Percentiles rank a stretch among this genome's conserved stretches.
Evolutionary conservation across 1,140 invertebrate species (phyloP).

Genomic region (Drosophila novamexicana): DNA sequence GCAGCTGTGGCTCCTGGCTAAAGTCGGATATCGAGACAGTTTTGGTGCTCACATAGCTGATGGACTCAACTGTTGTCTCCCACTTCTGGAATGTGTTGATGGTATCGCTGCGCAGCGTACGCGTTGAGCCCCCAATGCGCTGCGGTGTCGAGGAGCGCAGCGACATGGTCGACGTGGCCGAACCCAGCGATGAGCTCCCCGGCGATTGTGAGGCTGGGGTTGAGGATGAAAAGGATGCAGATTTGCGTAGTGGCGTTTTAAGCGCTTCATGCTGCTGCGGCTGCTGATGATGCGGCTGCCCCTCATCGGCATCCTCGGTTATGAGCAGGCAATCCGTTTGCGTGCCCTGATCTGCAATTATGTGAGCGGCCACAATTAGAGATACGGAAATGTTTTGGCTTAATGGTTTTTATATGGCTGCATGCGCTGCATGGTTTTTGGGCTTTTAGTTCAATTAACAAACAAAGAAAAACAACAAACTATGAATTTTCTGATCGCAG

Average conservation of each 20-base stretch:
- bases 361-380: constrained; percentile 22
- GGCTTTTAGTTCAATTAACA: constrained; percentile 43
- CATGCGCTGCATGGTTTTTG: constrained; percentile 47
- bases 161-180: constrained; percentile 77
- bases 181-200: constrained; percentile 68
- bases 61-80: constrained; percentile 81
- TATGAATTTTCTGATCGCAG: constrained; percentile 47
- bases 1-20: constrained; percentile 58
- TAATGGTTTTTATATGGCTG: constrained; percentile 28
- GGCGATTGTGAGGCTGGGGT: constrained; percentile 54
- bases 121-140: constrained; percentile 37
- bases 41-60: constrained; percentile 81
- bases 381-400: constrained; percentile 51
- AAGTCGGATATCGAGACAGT: constrained; percentile 76
- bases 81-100: constrained; percentile 83
- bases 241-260: constrained; percentile 73
- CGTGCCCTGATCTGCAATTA: constrained; percentile 72
- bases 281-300: constrained; percentile 6
- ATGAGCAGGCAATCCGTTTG: constrained; percentile 77
- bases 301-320: constrained; percentile 58
- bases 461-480: constrained; percentile 13
- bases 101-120: constrained; percentile 68
- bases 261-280: constrained; percentile 18
- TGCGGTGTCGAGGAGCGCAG: constrained; percentile 69
- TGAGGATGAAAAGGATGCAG: constrained; percentile 73